These are phyloP conservation scores for Channa argus DNA, from an alignment of 2,113 vertebrate species.

Conservation along the genomic window DNA sequence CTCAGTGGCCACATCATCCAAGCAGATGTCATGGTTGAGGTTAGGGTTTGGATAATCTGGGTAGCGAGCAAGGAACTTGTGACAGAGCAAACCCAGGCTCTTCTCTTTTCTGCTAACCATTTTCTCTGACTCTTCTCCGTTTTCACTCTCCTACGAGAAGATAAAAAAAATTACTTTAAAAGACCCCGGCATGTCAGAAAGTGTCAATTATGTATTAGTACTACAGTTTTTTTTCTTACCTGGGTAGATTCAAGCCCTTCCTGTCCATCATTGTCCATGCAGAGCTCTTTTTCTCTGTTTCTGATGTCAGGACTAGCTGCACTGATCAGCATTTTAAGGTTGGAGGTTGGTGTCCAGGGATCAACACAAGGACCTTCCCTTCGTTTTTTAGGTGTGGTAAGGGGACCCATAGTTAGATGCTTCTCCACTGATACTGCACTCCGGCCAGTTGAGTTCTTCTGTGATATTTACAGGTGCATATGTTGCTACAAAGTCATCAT, in stretches of 20 bases:
- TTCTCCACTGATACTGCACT: conserved; percentile 64
- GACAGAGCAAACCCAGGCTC: conserved; percentile 93
- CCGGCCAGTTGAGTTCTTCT: conserved; percentile 74
- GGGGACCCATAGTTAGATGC: conserved; percentile 80
- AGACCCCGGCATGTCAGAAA: not conserved
- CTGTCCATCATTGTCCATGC: conserved; percentile 66
- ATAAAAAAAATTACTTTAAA: not conserved
- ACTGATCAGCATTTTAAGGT: conserved; percentile 96
- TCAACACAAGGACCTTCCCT: conserved; percentile 84
- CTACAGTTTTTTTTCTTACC: conserved; percentile 66
- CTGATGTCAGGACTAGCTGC: conserved; percentile 96
- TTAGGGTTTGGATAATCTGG: conserved; percentile 88
- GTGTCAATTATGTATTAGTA: not conserved
- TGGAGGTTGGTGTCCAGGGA: conserved; percentile 96
- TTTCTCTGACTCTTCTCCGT: conserved; percentile 91
- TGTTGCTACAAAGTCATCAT: conserved; percentile 82
- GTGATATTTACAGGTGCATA: conserved; percentile 76
- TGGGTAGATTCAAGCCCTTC: conserved; percentile 81
- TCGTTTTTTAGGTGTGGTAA: conserved; percentile 91
- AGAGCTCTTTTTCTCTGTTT: conserved; percentile 89
- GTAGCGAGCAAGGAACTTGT: conserved; percentile 93
- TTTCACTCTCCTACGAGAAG: conserved; percentile 84
- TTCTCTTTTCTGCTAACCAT: conserved; percentile 95
- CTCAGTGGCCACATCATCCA: conserved; percentile 94
- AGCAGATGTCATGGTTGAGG: conserved; percentile 89